Evolutionary conservation across 2,113 vertebrate species (phyloP), one percentile per base, ranked within the genome.

Genomic region (Scatophagus argus): DNA sequence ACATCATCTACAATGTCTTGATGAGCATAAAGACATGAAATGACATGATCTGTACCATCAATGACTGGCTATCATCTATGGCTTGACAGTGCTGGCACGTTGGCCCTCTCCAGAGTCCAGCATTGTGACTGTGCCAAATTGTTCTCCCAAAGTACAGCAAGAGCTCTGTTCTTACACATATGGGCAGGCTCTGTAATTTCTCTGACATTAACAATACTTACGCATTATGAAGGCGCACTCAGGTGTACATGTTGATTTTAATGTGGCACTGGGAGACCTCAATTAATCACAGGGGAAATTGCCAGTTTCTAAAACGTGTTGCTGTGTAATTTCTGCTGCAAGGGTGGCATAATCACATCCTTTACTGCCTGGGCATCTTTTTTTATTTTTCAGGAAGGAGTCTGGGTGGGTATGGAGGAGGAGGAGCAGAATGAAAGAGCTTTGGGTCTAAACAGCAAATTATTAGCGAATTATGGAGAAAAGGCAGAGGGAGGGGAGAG

Each of bases 161-260:
- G 58, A 86, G 70, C 52, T 71, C 76, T 82, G 77, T 71, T 74
- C 69, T 71, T 64, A 61, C 79, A 88, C 71, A 85, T 87, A 75
- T 79, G 81, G 74, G 38, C 58, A 63, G 72, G 46, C 29, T 82
- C 49, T 82, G 64, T 88, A 88, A 89, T 81, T 82, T 84, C 66
- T 84, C 61, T 84, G 84, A 86, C 89, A 90, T 90, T 88, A 87
- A 87, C 86, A 85, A 80, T 85, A 77, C 74, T 83, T 78, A 52
- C 81, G 74, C 83, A 61, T 83, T 80, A 83, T 86, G 64, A 90
- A 87, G 62, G 64, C 44, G 70, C 68, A 78, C 66, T 90, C 81
- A 70, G 77, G 78, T 85, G 59, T 82, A 72, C 69, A 65, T 6
- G n/a, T 31, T 84, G 83, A 88, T 79, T 87, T 90, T 84, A 79